A percentile compares a stretch with the other conserved stretches of the same genome.
Evolutionary conservation across 1,140 invertebrate genomes (phyloP).

Genomic region (Aradophagus sp.): DNA sequence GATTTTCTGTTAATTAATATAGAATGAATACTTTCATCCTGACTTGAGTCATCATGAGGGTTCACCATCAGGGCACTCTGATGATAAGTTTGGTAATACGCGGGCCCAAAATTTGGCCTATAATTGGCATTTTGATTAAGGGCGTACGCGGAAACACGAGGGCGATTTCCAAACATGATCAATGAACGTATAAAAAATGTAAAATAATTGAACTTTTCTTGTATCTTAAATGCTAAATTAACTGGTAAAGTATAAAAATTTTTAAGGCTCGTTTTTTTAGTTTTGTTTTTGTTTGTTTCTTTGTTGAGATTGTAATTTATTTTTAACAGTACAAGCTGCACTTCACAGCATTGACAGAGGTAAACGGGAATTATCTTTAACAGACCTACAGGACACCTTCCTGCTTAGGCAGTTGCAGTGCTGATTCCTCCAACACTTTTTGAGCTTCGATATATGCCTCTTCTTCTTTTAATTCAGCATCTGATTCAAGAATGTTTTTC

Average conservation of each 20-base stretch:
- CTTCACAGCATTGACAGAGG: slow-evolving; percentile 29
- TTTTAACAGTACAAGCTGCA: slow-evolving; percentile 17
- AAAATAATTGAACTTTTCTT: slow-evolving; percentile 24
- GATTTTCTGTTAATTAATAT: slow-evolving; percentile 46
- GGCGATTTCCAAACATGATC: slow-evolving; percentile 39
- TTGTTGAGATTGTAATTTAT: slow-evolving; percentile 8
- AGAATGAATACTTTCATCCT: too few relatives aligned
- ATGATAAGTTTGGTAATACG: slow-evolving; percentile 12
- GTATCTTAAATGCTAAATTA: slow-evolving; percentile 35
- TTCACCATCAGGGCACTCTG: too few relatives aligned
- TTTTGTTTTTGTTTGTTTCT: slow-evolving; percentile 7
- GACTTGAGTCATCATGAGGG: too few relatives aligned
- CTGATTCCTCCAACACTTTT: slow-evolving; percentile 82
- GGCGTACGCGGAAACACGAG: slow-evolving; percentile 9
- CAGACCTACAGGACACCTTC: slow-evolving; percentile 61
- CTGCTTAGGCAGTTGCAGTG: slow-evolving; percentile 76
- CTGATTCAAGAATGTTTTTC: slow-evolving; percentile 82
- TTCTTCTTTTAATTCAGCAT: slow-evolving; percentile 84
- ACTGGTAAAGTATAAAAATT: slow-evolving; percentile 42
- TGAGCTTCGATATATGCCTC: slow-evolving; percentile 83
- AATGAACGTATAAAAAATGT: slow-evolving; percentile 42
- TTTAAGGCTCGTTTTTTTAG: slow-evolving; percentile 32
- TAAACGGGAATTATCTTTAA: slow-evolving; percentile 48
- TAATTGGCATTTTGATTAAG: slow-evolving; percentile 19
- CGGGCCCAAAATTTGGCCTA: slow-evolving; percentile 3